Base-by-base conservation (phyloP, 2,888 invertebrate genomes). In the Perizoma affinitatum region DNA sequence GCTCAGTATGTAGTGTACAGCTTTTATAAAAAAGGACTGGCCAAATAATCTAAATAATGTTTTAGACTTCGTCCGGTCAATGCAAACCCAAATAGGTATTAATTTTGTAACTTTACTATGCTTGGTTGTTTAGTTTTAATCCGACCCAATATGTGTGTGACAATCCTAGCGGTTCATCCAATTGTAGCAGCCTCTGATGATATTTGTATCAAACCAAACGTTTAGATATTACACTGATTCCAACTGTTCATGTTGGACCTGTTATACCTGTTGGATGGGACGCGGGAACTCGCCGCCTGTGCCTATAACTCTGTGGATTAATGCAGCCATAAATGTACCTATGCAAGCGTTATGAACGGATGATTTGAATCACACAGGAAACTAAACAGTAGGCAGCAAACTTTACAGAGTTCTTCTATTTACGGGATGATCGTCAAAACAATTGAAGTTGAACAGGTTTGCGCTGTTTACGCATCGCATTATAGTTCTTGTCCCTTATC, bases 171-270 rank as follows among this genome's bases (percentile, higher is more conserved):
- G 76, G 75, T 72, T 86, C 88, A 88, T 86, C 83, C 89, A 84
- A 74, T 83, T 80, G 88, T 79, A 78, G 78, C 80, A 78, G 76
- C 84, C 84, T 90, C 75, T 89, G 89, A 90, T 90, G 88, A 88
- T 88, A 86, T 86, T 86, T 86, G 87, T 85, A 82, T 88, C 86
- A 88, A 84, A 83, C 87, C 90, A 90, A 89, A 86, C 86, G 86
- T 86, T 88, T 86, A 82, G 76, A 81, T 49, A 84, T 81, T 80
- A 81, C 80, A 78, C 73, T 79, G 85, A 84, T 85, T 82, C 76
- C 73, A 67, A 71, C 76, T 74, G 81, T 77, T 62, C 71, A 75
- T 73, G 79, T 74, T 68, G 70, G 75, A 80, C n/a, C n/a, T n/a
- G n/a, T n/a, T 76, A 78, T 76, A 73, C 74, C 72, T 71, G 71